phyloP scores from a whole-genome alignment of 2,113 vertebrate species.

The Edolisoma coerulescens region DNA sequence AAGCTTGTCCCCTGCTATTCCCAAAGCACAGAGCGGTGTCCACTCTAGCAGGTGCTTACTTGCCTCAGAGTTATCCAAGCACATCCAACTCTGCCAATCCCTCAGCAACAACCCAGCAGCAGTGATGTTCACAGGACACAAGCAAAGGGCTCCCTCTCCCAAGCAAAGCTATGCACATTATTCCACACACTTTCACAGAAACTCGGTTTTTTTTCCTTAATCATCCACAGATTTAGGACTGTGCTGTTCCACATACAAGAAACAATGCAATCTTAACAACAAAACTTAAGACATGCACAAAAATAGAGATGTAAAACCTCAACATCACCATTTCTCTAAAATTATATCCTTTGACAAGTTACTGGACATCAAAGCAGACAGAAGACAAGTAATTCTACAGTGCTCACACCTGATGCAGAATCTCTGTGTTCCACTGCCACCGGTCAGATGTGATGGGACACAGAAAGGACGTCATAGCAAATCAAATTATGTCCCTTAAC shows the following conservation, averaged over 20 bases:
- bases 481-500: neutral
- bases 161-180: neutral
- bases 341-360: too few species aligned
- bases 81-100: neutral
- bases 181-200: neutral
- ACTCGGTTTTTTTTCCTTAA: neutral
- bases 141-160: neutral
- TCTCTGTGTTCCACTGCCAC: accelerated
- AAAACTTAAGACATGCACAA: neutral
- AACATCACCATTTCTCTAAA: neutral
- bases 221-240: neutral
- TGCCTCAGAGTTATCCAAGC: neutral
- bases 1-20: neutral
- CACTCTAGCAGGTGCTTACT: neutral
- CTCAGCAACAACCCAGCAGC: neutral
- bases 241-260: neutral
- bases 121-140: neutral
- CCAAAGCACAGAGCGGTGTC: neutral
- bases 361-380: neutral
- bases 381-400: neutral
- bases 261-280: neutral
- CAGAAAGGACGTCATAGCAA: neutral
- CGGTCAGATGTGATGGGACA: neutral
- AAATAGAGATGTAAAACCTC: neutral
- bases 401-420: neutral